phyloP scores from a whole-genome alignment of 2,888 invertebrate genomes.

The Didymodactylos carnosus region DNA sequence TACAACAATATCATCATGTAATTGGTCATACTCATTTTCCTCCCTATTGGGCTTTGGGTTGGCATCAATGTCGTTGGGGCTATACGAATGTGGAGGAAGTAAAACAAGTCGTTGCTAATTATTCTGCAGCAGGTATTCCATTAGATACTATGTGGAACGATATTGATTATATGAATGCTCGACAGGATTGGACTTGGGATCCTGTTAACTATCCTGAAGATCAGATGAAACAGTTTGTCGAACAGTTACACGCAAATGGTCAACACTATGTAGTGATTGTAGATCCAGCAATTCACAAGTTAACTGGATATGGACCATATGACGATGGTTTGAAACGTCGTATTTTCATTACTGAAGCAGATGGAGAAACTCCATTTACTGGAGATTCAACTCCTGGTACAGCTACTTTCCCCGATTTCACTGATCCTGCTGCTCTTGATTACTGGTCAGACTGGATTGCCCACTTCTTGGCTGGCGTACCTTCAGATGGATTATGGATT shows the following conservation, averaged over 20 bases:
- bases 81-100: conserved; percentile 18
- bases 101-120: not conserved
- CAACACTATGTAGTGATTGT: conserved; percentile 25
- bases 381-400: conserved; percentile 22
- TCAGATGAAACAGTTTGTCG: no score
- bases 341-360: conserved; percentile 52
- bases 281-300: conserved; percentile 54
- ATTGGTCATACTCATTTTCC: conserved; percentile 22
- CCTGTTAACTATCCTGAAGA: conserved; percentile 19
- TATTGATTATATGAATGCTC: conserved; percentile 24
- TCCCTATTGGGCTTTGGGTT: conserved; percentile 29
- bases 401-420: conserved; percentile 26
- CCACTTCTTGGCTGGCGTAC: conserved; percentile 17
- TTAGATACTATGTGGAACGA: conserved; percentile 28
- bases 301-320: conserved; percentile 52
- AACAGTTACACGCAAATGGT: conserved; percentile 22
- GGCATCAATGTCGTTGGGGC: conserved; percentile 26
- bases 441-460: conserved; percentile 22
- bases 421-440: conserved; percentile 20
- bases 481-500: conserved; percentile 27
- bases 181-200: conserved; percentile 25
- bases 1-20: conserved; percentile 21
- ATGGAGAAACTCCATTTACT: conserved; percentile 28
- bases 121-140: conserved; percentile 2
- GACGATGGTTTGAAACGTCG: conserved; percentile 52